These are phyloP conservation scores for Hecatera dysodea DNA, from an alignment of 2,888 invertebrate genomes.

Conservation along the genomic window DNA sequence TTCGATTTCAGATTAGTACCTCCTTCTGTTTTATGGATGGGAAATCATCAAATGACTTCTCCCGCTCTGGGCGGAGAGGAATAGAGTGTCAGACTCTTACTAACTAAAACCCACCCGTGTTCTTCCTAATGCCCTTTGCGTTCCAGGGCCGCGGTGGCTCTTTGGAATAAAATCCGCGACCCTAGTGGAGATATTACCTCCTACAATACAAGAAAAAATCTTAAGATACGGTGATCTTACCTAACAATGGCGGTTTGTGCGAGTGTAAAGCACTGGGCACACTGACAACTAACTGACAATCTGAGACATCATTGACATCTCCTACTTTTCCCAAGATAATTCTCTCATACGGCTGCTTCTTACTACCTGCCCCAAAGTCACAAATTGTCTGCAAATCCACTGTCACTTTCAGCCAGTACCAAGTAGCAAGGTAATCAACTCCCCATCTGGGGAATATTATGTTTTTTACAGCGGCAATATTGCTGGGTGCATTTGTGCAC, in stretches of 20 bases:
- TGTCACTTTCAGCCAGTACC: slow-evolving; percentile 98
- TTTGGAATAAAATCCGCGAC: too few species aligned
- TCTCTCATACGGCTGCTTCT: slow-evolving; percentile 97
- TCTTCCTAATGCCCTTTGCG: too few species aligned
- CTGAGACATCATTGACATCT: slow-evolving; percentile 76
- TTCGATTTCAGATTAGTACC: too few species aligned
- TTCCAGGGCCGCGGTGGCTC: too few species aligned
- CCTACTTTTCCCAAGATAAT: slow-evolving; percentile 89
- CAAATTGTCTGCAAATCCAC: slow-evolving; percentile 92
- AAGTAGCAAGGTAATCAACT: slow-evolving; percentile 92
- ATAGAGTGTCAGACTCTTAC: too few species aligned
- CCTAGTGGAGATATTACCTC: too few species aligned
- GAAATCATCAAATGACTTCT: too few species aligned
- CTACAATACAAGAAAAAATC: too few species aligned
- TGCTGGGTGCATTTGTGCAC: slow-evolving; percentile 96
- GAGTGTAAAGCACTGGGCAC: slow-evolving; percentile 98
- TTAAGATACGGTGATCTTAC: slow-evolving; percentile 79
- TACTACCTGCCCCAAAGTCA: slow-evolving; percentile 91
- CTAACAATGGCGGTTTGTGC: slow-evolving; percentile 97
- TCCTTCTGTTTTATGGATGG: too few species aligned
- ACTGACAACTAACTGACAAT: slow-evolving; percentile 93
- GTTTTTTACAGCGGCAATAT: slow-evolving; percentile 92
- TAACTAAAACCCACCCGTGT: too few species aligned
- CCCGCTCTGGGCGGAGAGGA: too few species aligned
- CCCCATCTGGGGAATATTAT: slow-evolving; percentile 96